phyloP scores from a whole-genome alignment of 1,140 invertebrate genomes.

The Caenorhabditis tropicalis region DNA sequence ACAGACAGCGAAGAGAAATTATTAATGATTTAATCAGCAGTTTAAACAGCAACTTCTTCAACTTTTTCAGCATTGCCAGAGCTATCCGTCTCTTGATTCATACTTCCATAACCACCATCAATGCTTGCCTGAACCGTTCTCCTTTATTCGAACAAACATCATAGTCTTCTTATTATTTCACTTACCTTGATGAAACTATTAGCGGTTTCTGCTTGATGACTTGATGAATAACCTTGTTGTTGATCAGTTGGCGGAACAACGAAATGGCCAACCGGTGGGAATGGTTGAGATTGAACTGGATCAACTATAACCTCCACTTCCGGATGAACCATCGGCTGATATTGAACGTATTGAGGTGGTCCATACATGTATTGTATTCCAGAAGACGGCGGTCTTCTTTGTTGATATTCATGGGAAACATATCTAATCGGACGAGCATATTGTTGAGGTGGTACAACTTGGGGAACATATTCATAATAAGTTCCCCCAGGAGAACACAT shows the following conservation, averaged over 20 bases:
- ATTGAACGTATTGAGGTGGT: background rate
- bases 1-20: conserved; percentile 49
- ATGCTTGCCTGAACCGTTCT: conserved; percentile 10
- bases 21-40: too few relatives aligned
- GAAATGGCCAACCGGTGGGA: conserved; percentile 1
- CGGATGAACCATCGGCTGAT: conserved; percentile 18
- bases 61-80: conserved; percentile 3
- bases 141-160: conserved; percentile 4
- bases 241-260: background rate
- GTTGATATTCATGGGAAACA: background rate
- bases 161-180: background rate
- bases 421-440: conserved; percentile 10
- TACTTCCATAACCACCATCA: conserved; percentile 39
- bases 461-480: conserved; percentile 13
- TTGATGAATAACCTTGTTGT: conserved; percentile 19
- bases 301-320: background rate
- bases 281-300: conserved; percentile 1
- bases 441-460: background rate
- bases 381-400: background rate
- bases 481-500: conserved; percentile 26
- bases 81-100: conserved; percentile 26
- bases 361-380: background rate
- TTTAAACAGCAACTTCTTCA: background rate
- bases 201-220: background rate
- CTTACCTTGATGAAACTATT: conserved; percentile 36